Conservation (phyloP, 1,140 invertebrate genomes). For the Lepidurus apus region DNA sequence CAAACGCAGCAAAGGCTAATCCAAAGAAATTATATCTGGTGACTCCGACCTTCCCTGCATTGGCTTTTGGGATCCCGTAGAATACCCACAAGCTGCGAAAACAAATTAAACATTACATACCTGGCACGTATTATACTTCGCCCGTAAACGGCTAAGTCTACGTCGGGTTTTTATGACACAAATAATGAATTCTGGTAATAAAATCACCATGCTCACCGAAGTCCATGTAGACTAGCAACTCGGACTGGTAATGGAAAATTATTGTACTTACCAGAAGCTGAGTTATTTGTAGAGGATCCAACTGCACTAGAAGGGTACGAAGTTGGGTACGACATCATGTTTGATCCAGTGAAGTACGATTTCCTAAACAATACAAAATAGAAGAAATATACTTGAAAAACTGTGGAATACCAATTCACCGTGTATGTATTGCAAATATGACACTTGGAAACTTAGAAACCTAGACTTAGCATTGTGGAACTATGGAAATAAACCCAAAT, state of each 20-base stretch:
- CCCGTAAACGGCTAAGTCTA: neutral
- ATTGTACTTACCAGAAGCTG: too few relatives aligned
- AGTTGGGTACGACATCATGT: neutral
- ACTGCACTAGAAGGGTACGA: neutral
- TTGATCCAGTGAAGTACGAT: neutral
- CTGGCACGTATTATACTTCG: neutral
- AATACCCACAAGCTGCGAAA: neutral
- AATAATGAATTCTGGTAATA: neutral
- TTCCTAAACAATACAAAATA: neutral
- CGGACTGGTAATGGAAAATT: too few relatives aligned
- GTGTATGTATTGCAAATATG: too few relatives aligned
- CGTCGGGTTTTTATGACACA: neutral
- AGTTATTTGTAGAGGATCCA: neutral
- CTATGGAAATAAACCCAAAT: too few relatives aligned
- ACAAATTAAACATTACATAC: neutral
- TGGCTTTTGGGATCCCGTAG: neutral
- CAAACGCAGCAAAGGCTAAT: neutral
- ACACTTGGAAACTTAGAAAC: too few relatives aligned
- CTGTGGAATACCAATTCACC: too few relatives aligned
- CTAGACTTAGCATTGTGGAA: too few relatives aligned
- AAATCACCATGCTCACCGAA: too few relatives aligned
- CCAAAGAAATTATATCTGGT: constrained; percentile 1
- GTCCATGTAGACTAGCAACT: too few relatives aligned
- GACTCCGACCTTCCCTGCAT: neutral
- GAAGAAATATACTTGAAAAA: too few relatives aligned